Conservation (phyloP, 2,113 vertebrate genomes). For the Leucoraja erinaceus region DNA sequence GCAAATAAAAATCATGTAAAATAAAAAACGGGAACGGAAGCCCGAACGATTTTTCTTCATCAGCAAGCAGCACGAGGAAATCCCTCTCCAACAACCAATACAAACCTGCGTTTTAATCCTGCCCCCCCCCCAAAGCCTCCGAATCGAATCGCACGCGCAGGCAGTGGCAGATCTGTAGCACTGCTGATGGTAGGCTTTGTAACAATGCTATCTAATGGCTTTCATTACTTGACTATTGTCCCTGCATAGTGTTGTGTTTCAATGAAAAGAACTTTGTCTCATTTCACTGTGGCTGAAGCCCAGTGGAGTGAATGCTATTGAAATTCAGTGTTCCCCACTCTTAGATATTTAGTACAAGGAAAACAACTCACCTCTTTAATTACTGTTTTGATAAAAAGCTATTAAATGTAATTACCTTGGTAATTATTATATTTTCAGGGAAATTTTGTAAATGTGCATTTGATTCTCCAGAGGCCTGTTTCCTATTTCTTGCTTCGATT, state of each 20-base stretch:
- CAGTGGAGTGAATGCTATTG: not conserved
- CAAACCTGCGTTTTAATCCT: too few species aligned
- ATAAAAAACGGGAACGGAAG: too few species aligned
- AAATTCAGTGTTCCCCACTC: constrained; percentile 12
- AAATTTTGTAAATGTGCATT: constrained; percentile 35
- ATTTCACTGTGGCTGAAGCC: not conserved
- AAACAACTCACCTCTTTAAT: constrained; percentile 31
- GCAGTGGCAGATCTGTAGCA: too few species aligned
- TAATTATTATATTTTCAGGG: constrained; percentile 22
- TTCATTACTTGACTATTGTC: not conserved
- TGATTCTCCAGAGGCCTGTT: constrained; percentile 19
- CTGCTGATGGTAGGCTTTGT: too few species aligned
- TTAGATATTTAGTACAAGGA: constrained; percentile 4
- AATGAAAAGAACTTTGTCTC: not conserved
- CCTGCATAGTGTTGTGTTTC: not conserved
- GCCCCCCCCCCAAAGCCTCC: too few species aligned
- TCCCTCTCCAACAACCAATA: too few species aligned
- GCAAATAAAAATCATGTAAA: too few species aligned
- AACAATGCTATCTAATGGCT: too few species aligned
- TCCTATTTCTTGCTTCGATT: constrained; percentile 24
- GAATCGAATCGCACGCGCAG: too few species aligned
- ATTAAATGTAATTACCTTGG: constrained; percentile 33
- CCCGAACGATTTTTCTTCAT: too few species aligned
- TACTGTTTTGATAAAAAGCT: constrained; percentile 36
- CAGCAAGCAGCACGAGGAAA: too few species aligned